Percentiles rank a stretch among this genome's conserved stretches.
Conservation (phyloP, 2,888 invertebrate genomes). For the Eilema sororculum region DNA sequence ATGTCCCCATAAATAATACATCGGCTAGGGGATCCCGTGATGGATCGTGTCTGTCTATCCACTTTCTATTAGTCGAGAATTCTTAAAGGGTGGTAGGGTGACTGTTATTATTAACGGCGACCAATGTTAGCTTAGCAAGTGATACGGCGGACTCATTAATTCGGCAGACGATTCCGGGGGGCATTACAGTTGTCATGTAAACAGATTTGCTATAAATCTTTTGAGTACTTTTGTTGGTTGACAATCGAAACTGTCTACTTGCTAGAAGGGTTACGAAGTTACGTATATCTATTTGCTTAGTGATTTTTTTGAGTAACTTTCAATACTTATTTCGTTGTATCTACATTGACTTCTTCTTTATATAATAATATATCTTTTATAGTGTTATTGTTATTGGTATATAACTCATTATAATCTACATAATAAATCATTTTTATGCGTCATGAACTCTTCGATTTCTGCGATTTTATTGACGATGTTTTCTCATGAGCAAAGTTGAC, state of each 20-base stretch:
- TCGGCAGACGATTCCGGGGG: constrained; percentile 58
- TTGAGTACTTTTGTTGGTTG: constrained; percentile 49
- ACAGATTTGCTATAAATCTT: constrained; percentile 66
- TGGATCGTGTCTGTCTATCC: constrained; percentile 84
- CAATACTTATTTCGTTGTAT: not conserved
- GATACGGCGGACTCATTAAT: constrained; percentile 75
- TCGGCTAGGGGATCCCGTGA: constrained; percentile 79
- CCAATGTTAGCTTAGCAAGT: constrained; percentile 82
- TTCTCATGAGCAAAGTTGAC: not conserved
- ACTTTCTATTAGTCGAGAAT: constrained; percentile 85
- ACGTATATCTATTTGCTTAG: constrained; percentile 26
- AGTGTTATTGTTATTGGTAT: not conserved
- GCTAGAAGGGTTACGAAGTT: constrained; percentile 41
- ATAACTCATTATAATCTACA: not conserved
- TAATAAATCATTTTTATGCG: not conserved
- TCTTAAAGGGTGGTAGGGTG: constrained; percentile 84
- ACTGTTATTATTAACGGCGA: constrained; percentile 77
- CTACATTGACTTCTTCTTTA: not conserved
- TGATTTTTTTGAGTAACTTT: constrained; percentile 38
- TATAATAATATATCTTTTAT: not conserved
- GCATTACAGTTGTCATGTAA: constrained; percentile 69
- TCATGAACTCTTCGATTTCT: not conserved
- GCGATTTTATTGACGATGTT: not conserved
- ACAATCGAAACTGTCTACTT: constrained; percentile 42
- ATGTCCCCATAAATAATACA: constrained; percentile 86